Evolutionary conservation across 23 tunicate species (phyloP).

Genomic region (Halocynthia roretzi): DNA sequence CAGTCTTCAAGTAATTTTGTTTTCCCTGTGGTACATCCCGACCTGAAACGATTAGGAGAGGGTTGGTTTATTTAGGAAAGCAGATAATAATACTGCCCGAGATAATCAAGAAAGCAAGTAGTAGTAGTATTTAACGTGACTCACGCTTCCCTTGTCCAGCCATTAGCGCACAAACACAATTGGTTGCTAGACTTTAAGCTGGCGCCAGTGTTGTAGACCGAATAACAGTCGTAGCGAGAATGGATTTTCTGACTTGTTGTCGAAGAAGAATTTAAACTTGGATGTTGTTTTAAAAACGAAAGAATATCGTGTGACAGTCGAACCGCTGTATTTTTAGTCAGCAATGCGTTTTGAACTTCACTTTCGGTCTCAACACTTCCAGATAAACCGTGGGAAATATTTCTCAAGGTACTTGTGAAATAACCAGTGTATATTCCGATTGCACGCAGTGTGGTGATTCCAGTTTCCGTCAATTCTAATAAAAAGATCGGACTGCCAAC

Average conservation of each 20-base stretch:
- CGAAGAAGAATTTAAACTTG: neutral
- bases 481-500: slow-evolving; percentile 15
- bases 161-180: slow-evolving; percentile 49
- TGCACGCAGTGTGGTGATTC: neutral
- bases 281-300: neutral
- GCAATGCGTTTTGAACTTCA: neutral
- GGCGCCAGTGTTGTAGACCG: neutral
- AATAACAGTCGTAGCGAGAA: slow-evolving; percentile 34
- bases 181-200: neutral
- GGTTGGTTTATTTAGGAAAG: too few species aligned
- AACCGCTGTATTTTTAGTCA: slow-evolving; percentile 29
- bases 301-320: slow-evolving; percentile 26
- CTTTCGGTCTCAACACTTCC: neutral
- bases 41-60: neutral
- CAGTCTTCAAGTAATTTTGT: neutral
- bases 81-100: too few species aligned
- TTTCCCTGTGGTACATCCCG: neutral
- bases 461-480: neutral
- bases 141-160: slow-evolving; percentile 66
- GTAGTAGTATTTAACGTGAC: neutral
- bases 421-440: slow-evolving; percentile 14
- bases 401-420: too few species aligned
- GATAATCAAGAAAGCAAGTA: too few species aligned
- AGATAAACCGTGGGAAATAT: too few species aligned
- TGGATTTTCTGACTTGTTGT: neutral